These are phyloP conservation scores for Hirudinaria manillensis DNA, from an alignment of 2,888 invertebrate genomes.

Conservation along the genomic window DNA sequence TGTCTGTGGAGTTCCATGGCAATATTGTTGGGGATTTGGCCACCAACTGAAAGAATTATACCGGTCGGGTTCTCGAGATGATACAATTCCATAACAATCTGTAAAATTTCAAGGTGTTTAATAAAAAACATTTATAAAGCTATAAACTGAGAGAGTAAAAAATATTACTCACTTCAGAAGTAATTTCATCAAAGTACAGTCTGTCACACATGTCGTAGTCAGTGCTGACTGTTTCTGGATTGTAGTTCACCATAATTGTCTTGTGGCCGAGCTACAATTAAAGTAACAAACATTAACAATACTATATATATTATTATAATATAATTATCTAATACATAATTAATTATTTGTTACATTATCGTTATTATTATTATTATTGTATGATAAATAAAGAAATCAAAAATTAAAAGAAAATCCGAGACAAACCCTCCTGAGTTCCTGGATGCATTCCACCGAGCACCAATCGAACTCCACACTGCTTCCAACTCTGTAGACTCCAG, in stretches of 20 bases:
- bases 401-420: not conserved
- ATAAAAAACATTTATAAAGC: not conserved
- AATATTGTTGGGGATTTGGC: conserved; percentile 96
- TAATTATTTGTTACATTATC: not conserved
- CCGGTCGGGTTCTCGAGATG: conserved; percentile 86
- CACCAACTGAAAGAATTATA: conserved; percentile 93
- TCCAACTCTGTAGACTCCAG: conserved; percentile 54
- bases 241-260: conserved; percentile 97
- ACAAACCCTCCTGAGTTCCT: conserved; percentile 71
- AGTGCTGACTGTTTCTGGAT: conserved; percentile 98
- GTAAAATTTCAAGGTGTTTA: not conserved
- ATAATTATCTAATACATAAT: not conserved
- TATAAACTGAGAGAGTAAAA: not conserved
- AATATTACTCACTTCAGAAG: conserved; percentile 67
- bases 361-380: not conserved
- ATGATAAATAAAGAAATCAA: not conserved
- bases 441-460: conserved; percentile 93
- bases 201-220: conserved; percentile 99
- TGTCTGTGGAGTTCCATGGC: conserved; percentile 87
- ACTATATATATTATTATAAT: no score
- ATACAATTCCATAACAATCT: conserved; percentile 95
- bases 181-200: conserved; percentile 97
- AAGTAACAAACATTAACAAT: not conserved
- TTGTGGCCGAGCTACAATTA: conserved; percentile 66
- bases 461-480: conserved; percentile 99